phyloP scores from a whole-genome alignment of 2,888 invertebrate genomes.

The Drosophila melanocephala region DNA sequence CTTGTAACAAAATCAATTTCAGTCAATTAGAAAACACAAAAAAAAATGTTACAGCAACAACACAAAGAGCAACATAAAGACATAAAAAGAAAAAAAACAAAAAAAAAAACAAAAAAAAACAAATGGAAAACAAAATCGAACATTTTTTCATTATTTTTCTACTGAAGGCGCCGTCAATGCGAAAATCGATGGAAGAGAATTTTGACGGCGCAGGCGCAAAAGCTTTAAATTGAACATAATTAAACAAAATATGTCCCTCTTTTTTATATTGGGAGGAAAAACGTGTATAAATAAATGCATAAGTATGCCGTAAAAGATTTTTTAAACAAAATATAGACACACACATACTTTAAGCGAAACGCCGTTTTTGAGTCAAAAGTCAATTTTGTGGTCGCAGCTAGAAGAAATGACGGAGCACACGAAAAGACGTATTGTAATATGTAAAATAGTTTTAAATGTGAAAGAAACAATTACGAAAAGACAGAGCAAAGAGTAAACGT shows the following conservation, averaged over 20 bases:
- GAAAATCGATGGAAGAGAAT: not conserved
- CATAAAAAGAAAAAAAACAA: constrained; percentile 36
- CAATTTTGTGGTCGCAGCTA: constrained; percentile 71
- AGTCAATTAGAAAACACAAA: constrained; percentile 81
- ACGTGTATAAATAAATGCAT: constrained; percentile 56
- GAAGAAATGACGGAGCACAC: constrained; percentile 1
- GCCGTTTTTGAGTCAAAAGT: constrained; percentile 67
- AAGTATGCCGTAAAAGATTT: constrained; percentile 66
- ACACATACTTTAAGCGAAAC: constrained; percentile 67
- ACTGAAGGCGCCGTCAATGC: constrained; percentile 66
- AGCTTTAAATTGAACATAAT: constrained; percentile 79
- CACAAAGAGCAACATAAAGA: constrained; percentile 66
- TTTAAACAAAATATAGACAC: constrained; percentile 54
- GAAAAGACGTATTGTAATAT: constrained; percentile 29
- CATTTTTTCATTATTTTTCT: constrained; percentile 77
- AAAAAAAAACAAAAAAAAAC: constrained; percentile 44
- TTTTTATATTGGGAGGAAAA: constrained; percentile 54
- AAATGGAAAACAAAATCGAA: constrained; percentile 49
- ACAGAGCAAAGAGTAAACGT: constrained; percentile 46
- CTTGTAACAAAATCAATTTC: constrained; percentile 85
- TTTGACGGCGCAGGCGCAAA: constrained; percentile 75
- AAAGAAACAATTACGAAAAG: constrained; percentile 39
- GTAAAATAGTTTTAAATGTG: constrained; percentile 52
- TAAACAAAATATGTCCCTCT: constrained; percentile 60
- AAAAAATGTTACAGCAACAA: constrained; percentile 58